phyloP scores from a whole-genome alignment of 2,797 vertebrate genomes.

The Sebastes jordani region DNA sequence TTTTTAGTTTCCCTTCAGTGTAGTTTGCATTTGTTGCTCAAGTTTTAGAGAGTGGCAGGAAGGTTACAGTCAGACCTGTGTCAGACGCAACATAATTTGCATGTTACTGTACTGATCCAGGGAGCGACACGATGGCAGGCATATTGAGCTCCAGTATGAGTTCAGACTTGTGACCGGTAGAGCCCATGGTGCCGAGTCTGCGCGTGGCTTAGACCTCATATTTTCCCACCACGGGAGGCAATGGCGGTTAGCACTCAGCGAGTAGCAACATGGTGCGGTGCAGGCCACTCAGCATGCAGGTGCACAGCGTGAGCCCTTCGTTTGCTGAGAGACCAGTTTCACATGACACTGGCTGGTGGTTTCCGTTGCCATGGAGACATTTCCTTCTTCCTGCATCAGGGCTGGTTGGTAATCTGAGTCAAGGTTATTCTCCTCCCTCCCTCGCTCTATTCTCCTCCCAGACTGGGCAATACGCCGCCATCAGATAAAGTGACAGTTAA shows the following conservation, averaged over 20 bases:
- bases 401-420: constrained; percentile 87
- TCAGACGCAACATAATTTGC: constrained; percentile 1
- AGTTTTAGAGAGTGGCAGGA: neutral
- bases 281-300: constrained; percentile 71
- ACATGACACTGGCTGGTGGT: constrained; percentile 89
- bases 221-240: constrained; percentile 53
- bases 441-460: constrained; percentile 49
- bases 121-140: constrained; percentile 22
- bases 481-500: constrained; percentile 74
- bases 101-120: constrained; percentile 3
- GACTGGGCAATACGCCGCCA: constrained; percentile 65
- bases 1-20: neutral
- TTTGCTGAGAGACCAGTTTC: constrained; percentile 83
- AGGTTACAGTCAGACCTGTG: neutral
- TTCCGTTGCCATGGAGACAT: constrained; percentile 91
- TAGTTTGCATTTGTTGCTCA: neutral
- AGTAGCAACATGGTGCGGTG: constrained; percentile 42
- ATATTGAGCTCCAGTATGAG: constrained; percentile 56
- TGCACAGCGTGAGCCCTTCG: constrained; percentile 72
- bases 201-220: constrained; percentile 46
- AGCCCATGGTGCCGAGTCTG: constrained; percentile 22
- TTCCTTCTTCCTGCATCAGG: constrained; percentile 90
- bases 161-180: constrained; percentile 51
- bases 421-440: constrained; percentile 82
- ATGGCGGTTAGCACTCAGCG: constrained; percentile 47